These are phyloP conservation scores for Pygmarrhopalites habei DNA, from an alignment of 1,140 invertebrate species.

Conservation along the genomic window DNA sequence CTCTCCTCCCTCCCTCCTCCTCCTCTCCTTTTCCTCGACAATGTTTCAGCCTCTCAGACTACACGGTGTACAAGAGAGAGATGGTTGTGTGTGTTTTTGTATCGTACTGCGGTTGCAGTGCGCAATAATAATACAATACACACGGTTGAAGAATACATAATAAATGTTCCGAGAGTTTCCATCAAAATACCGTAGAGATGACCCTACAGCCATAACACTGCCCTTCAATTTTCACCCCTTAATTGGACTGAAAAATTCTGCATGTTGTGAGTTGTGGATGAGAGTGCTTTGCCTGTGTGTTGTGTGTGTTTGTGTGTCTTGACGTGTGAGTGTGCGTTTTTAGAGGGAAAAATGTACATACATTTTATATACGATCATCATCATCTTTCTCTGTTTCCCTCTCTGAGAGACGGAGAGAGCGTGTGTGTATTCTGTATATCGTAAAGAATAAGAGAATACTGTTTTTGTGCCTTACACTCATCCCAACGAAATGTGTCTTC, in stretches of 20 bases:
- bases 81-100: background rate
- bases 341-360: too few relatives aligned
- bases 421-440: background rate
- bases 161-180: slow-evolving; percentile 11
- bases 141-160: slow-evolving; percentile 2
- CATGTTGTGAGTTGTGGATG: background rate
- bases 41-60: too few relatives aligned
- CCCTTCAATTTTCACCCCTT: slow-evolving; percentile 31
- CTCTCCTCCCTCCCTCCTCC: too few relatives aligned
- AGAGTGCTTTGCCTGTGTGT: too few relatives aligned
- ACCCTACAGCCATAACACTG: slow-evolving; percentile 26
- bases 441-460: background rate
- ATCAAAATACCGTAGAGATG: slow-evolving; percentile 29
- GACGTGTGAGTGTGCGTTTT: too few relatives aligned
- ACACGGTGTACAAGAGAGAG: too few relatives aligned
- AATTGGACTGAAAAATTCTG: slow-evolving; percentile 26
- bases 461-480: too few relatives aligned
- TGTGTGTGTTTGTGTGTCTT: too few relatives aligned
- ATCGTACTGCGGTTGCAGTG: slow-evolving; percentile 4
- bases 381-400: background rate
- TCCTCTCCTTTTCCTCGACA: too few relatives aligned
- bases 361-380: too few relatives aligned
- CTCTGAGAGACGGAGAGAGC: background rate
- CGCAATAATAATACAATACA: slow-evolving; percentile 6
- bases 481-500: background rate